These are phyloP conservation scores for Cepaea hortensis DNA, from an alignment of 2,888 invertebrate genomes.

Conservation along the genomic window DNA sequence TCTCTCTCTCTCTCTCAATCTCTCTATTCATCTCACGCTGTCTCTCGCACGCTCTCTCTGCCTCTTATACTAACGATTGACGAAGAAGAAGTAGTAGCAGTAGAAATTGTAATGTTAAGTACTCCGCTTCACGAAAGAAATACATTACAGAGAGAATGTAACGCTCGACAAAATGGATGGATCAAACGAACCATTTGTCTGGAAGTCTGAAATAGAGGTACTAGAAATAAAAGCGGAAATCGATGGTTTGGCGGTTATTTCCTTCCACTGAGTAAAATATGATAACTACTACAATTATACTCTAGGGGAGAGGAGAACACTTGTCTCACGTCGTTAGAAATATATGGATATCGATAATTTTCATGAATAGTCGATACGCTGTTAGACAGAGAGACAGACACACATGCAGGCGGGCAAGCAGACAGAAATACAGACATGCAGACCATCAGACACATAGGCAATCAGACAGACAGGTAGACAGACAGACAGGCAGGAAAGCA, in stretches of 20 bases:
- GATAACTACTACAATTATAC: too few relatives aligned
- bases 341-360: not conserved
- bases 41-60: not conserved
- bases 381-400: not conserved
- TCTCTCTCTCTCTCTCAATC: not conserved
- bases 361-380: not conserved
- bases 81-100: not conserved
- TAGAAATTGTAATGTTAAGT: not conserved
- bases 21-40: not conserved
- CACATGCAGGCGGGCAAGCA: not conserved
- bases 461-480: conserved; percentile 9
- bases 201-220: too few relatives aligned
- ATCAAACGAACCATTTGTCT: too few relatives aligned
- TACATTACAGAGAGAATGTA: not conserved
- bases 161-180: too few relatives aligned
- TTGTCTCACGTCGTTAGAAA: not conserved
- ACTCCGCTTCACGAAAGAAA: not conserved
- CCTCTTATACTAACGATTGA: not conserved
- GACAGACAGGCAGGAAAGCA: not conserved
- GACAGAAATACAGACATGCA: not conserved
- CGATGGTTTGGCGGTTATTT: too few relatives aligned
- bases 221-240: too few relatives aligned
- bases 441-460: not conserved
- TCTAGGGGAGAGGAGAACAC: too few relatives aligned
- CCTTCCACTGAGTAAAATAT: too few relatives aligned